These are phyloP conservation scores for Anarsia innoxiella DNA, from an alignment of 2,888 invertebrate species.

Conservation along the genomic window DNA sequence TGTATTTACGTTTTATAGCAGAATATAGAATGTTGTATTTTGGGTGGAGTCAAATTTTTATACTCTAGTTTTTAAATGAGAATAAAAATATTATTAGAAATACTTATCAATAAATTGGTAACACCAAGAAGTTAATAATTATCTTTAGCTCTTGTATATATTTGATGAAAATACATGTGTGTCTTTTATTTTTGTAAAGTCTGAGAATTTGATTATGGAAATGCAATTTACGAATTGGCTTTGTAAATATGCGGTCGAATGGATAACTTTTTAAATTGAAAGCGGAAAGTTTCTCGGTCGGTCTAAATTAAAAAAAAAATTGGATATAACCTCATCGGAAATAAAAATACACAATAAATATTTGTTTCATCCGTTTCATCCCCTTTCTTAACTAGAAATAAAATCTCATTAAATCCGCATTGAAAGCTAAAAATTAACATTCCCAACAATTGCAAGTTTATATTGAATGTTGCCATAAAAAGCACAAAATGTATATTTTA, in stretches of 20 bases:
- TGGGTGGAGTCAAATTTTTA: conserved; percentile 56
- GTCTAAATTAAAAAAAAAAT: too few relatives aligned
- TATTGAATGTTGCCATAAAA: too few relatives aligned
- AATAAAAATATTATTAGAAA: conserved; percentile 34
- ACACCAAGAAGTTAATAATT: conserved; percentile 61
- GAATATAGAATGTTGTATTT: conserved; percentile 42
- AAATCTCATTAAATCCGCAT: too few relatives aligned
- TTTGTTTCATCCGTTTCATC: too few relatives aligned
- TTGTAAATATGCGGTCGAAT: conserved; percentile 28
- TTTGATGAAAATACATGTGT: conserved; percentile 27
- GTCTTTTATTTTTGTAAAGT: conserved; percentile 47
- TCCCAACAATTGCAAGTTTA: too few relatives aligned
- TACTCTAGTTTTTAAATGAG: conserved; percentile 46
- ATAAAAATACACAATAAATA: too few relatives aligned
- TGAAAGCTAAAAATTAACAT: too few relatives aligned
- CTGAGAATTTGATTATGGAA: conserved; percentile 12
- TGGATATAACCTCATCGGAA: too few relatives aligned
- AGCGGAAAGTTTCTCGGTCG: too few relatives aligned
- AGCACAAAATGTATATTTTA: too few relatives aligned
- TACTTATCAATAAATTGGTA: conserved; percentile 48
- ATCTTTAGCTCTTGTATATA: conserved; percentile 46
- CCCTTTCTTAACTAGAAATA: too few relatives aligned
- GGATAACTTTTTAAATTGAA: conserved; percentile 10
- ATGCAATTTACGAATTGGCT: conserved; percentile 19
- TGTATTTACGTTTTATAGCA: conserved; percentile 39